Conservation (phyloP, 2,888 invertebrate species). For the Orthosia cruda region DNA sequence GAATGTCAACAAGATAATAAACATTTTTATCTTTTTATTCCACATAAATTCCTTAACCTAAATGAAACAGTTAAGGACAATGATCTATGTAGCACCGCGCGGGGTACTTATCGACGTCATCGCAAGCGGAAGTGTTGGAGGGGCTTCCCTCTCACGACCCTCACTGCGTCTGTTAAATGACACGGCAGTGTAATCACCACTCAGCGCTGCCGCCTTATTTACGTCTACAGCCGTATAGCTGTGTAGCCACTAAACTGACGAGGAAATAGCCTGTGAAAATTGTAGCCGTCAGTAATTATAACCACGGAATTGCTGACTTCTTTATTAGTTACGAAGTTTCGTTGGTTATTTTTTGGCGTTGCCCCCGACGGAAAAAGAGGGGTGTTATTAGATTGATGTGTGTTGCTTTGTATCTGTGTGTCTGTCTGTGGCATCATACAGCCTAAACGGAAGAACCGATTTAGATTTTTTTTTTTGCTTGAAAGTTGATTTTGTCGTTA, state of each 20-base stretch:
- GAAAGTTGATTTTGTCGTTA: no score
- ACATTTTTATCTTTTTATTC: not conserved
- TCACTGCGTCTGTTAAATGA: conserved; percentile 65
- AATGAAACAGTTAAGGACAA: conserved; percentile 52
- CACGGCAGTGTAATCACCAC: conserved; percentile 68
- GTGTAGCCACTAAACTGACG: conserved; percentile 51
- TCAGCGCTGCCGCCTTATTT: conserved; percentile 62
- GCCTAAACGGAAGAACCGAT: no score
- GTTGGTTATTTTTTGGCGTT: conserved; percentile 5
- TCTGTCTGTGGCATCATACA: no score
- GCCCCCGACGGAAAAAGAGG: no score
- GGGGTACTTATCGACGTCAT: conserved; percentile 75
- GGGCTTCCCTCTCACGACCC: conserved; percentile 85
- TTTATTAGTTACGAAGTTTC: conserved; percentile 15
- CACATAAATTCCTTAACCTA: conserved; percentile 1
- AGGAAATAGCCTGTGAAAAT: conserved; percentile 60
- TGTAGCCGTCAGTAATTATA: conserved; percentile 26
- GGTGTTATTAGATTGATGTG: no score
- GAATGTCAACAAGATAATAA: not conserved
- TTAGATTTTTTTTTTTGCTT: no score
- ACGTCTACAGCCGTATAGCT: conserved; percentile 30
- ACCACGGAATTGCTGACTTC: conserved; percentile 25
- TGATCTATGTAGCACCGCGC: conserved; percentile 48
- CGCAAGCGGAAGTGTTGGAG: conserved; percentile 77
- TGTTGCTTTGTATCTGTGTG: no score